Evolutionary conservation across 2,888 invertebrate genomes (phyloP).

Genomic region (Syritta pipiens): DNA sequence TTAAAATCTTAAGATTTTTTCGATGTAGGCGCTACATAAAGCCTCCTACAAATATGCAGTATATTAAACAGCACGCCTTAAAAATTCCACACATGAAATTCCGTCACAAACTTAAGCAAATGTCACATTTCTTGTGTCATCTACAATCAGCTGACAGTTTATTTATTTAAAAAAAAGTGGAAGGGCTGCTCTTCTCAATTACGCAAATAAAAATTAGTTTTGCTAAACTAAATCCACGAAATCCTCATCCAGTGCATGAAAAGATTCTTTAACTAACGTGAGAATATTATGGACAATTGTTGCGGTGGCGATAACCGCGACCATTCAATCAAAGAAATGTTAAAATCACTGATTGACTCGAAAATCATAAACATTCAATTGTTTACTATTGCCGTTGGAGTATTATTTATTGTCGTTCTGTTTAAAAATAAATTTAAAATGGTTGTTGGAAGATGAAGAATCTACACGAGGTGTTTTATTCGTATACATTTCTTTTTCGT

Average conservation of each 20-base stretch:
- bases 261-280: slow-evolving; percentile 43
- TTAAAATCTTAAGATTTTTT: too few relatives aligned
- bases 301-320: slow-evolving; percentile 75
- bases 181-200: background rate
- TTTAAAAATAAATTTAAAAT: slow-evolving; percentile 76
- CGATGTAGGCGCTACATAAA: too few relatives aligned
- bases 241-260: background rate
- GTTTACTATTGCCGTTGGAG: slow-evolving; percentile 77
- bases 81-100: slow-evolving; percentile 15
- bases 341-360: slow-evolving; percentile 76
- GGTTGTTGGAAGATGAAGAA: slow-evolving; percentile 59
- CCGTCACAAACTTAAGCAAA: background rate
- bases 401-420: slow-evolving; percentile 75
- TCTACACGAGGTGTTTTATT: slow-evolving; percentile 38
- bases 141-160: slow-evolving; percentile 38
- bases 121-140: slow-evolving; percentile 27
- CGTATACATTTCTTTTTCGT: background rate
- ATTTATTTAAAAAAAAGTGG: slow-evolving; percentile 37
- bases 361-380: slow-evolving; percentile 77
- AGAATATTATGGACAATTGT: slow-evolving; percentile 74
- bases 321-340: slow-evolving; percentile 76
- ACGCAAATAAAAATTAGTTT: background rate
- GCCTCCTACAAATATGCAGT: too few relatives aligned
- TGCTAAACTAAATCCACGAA: background rate
- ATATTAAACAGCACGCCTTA: too few relatives aligned